Base-by-base conservation (phyloP, 2,113 vertebrate genomes). In the Spea multiplicata region DNA sequence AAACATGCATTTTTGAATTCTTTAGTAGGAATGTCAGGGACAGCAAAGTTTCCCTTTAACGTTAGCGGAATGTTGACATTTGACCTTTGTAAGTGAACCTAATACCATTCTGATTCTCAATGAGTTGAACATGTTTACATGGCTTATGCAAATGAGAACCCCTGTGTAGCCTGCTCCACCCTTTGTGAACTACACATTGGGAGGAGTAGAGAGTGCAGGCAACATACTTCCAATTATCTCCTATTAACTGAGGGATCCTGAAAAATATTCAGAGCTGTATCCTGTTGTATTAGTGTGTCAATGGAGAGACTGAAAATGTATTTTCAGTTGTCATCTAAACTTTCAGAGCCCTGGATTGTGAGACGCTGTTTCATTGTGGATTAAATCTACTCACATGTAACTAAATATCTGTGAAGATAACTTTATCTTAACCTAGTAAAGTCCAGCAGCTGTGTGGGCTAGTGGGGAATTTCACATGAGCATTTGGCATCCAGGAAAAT, bases 121-220 rank as follows among this genome's bases (percentile, higher is more conserved):
- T 13, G 14, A 9, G 14, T 12, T 2, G 14, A 66, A 66, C 48
- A 49, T 73, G 17, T 62, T 59, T 73, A 61, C 78, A 44, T 57
- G 50, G 78, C 67, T 67, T 73, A 68, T 64, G 66, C 44, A 66
- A 65, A 17, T 59, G 59, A 30, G 48, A 66, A 80, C 13, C 45
- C 65, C 71, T 80, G 78, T 80, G 78, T 80, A 71, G 78, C 71
- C 78, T 74, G 64, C 71, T 74, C 78, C 78, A 74, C 78, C 78
- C 55, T 52, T 59, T 74, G 62, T 49, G 73, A 80, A 80, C 55
- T 59, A 50, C 47, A 68, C 73, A 71, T 73, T 49, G 71, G 77
- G 78, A 80, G 78, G 78, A 80, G 78, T 53, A 74, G 5, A 6
- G n/a, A 59, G 30, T 68, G 62, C n/a, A 68, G 52, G 46, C 10